Evolutionary conservation across 2,888 invertebrate species (phyloP).

Genomic region (Molorchus minor): DNA sequence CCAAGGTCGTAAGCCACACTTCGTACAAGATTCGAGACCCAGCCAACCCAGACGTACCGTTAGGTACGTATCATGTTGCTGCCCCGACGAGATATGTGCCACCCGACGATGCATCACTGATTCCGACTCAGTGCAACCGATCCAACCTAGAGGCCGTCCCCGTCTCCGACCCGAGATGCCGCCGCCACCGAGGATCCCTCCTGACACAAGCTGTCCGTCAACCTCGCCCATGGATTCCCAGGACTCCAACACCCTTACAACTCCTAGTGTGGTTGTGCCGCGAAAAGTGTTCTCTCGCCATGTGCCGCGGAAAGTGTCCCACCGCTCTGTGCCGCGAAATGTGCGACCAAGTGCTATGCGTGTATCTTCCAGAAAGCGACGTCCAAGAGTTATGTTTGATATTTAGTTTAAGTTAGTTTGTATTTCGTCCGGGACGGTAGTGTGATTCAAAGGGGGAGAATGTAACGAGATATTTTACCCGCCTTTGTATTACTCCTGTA

Average conservation of each 20-base stretch:
- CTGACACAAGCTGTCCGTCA: background rate
- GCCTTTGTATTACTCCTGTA: too few relatives aligned
- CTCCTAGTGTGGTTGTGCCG: too few relatives aligned
- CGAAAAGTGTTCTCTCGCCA: too few relatives aligned
- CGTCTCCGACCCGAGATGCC: too few relatives aligned
- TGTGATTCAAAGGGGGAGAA: slow-evolving; percentile 8
- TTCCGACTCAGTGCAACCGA: background rate
- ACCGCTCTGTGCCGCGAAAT: too few relatives aligned
- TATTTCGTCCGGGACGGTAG: slow-evolving; percentile 4
- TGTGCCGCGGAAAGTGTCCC: too few relatives aligned
- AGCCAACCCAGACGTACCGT: background rate
- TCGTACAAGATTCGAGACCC: background rate
- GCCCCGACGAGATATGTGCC: background rate
- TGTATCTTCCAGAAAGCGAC: background rate
- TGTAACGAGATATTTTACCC: too few relatives aligned
- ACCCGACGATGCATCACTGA: background rate
- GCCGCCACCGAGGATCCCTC: background rate
- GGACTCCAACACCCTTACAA: too few relatives aligned
- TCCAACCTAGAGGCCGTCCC: background rate
- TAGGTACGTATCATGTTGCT: slow-evolving; percentile 1
- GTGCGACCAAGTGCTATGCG: background rate
- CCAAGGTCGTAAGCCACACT: background rate
- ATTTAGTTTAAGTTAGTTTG: background rate
- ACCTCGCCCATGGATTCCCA: background rate
- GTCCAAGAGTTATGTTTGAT: background rate